These are phyloP conservation scores for Setophaga kirtlandii DNA, from an alignment of 2,113 vertebrate species.

Conservation along the genomic window DNA sequence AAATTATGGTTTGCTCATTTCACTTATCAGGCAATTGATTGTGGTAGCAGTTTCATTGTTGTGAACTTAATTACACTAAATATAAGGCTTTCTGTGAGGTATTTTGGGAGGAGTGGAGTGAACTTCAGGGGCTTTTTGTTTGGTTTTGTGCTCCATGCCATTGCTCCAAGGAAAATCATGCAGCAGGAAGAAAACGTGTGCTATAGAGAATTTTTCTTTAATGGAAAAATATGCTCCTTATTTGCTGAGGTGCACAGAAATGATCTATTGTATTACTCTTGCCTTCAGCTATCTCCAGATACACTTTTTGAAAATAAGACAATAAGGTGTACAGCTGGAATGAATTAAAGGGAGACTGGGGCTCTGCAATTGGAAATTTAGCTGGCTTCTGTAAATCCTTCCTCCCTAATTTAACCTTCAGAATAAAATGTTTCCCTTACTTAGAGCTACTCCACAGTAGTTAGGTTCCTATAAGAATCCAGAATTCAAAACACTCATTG, in stretches of 20 bases:
- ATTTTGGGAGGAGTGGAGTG: accelerated
- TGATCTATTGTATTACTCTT: not conserved
- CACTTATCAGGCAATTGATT: not conserved
- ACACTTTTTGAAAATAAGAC: not conserved
- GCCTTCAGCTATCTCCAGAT: not conserved
- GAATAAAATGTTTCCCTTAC: not conserved
- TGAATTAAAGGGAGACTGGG: not conserved
- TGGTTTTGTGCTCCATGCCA: not conserved
- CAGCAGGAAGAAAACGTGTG: not conserved
- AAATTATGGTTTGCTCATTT: not conserved
- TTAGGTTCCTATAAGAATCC: not conserved
- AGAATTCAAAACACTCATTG: not conserved
- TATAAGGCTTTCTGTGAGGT: accelerated
- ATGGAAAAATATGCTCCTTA: not conserved
- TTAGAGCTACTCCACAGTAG: not conserved
- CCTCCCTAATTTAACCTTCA: not conserved
- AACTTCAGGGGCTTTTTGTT: not conserved
- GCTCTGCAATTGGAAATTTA: not conserved
- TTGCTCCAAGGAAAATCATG: not conserved
- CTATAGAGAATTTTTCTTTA: not conserved
- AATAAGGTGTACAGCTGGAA: not conserved
- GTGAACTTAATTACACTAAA: not conserved
- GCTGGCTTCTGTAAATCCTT: not conserved
- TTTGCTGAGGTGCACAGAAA: not conserved
- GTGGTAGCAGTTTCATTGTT: not conserved